Evolutionary conservation across 35 echinoderm and acorn worm genomes (phyloP), one percentile per base, ranked within the genome.

Genomic region (Amphiura filiformis): DNA sequence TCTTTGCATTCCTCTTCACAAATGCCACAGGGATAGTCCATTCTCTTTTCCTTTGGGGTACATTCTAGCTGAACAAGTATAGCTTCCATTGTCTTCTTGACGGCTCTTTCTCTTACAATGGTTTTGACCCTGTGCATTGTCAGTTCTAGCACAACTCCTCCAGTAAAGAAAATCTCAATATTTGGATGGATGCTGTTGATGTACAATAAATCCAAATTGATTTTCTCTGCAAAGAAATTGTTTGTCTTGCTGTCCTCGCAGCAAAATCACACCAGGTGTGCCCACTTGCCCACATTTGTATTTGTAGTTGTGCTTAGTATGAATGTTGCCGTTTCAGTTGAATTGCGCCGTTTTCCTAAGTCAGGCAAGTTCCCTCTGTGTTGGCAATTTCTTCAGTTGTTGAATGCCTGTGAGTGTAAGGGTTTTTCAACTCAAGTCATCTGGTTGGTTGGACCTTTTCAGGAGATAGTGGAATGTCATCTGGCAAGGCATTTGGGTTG

Each of bases 391-490:
- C 52, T 28, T 75, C 31, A 36, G 84, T 84, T 30, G 80, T 76
- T 28, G 36, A 39, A 64, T 90, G 34, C 28, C 81, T 65, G 42
- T 84, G 42, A 32, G 39, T 90, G 39, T 83, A 90, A 23, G 88
- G 88, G 39, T 82, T 90, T 78, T 90, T 90, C 15, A 90, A 31
- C 82, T 84, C 88, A 35, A 90, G 34, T 40, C n/a, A n/a, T n/a
- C n/a, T n/a, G n/a, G n/a, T n/a, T n/a, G n/a, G n/a, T n/a, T n/a
- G n/a, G n/a, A n/a, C n/a, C n/a, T n/a, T n/a, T n/a, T n/a, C n/a
- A n/a, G n/a, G n/a, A n/a, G n/a, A n/a, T n/a, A n/a, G n/a, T n/a
- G n/a, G n/a, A n/a, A n/a, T n/a, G n/a, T n/a, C n/a, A n/a, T n/a
- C n/a, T n/a, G n/a, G n/a, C n/a, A n/a, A n/a, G n/a, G n/a, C n/a